Evolutionary conservation across 2,797 vertebrate species (phyloP).

Genomic region (Masticophis lateralis): DNA sequence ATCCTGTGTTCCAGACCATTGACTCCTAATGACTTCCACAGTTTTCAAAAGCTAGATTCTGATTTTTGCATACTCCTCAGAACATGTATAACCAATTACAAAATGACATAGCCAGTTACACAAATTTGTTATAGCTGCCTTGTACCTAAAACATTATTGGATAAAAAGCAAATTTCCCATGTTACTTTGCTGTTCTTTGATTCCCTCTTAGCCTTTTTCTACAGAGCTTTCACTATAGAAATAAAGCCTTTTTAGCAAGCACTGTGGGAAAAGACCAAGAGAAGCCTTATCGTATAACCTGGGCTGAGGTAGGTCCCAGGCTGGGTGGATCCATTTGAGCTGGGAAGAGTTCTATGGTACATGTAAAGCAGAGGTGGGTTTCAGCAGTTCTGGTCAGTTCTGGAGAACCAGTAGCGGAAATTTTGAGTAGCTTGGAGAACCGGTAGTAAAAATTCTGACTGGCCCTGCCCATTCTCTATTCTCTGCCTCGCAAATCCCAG

Average conservation of each 20-base stretch:
- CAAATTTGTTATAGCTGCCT: not conserved
- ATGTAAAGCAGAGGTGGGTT: not conserved
- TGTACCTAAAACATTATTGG: not conserved
- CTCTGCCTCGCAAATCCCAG: too few relatives aligned
- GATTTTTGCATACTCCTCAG: not conserved
- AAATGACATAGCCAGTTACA: not conserved
- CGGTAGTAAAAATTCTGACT: too few relatives aligned
- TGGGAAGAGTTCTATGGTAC: not conserved
- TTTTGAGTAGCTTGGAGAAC: too few relatives aligned
- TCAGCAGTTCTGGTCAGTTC: too few relatives aligned
- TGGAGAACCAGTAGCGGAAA: too few relatives aligned
- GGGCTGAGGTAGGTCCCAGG: not conserved
- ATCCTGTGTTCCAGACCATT: not conserved
- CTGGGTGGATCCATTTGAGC: not conserved
- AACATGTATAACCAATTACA: not conserved
- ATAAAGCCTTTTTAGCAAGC: not conserved
- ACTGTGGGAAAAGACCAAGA: not conserved
- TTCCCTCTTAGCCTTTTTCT: not conserved
- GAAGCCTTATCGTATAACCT: not conserved
- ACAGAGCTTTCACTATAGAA: not conserved
- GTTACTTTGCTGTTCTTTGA: not conserved
- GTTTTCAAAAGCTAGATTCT: not conserved
- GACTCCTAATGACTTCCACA: not conserved
- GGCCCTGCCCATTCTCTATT: too few relatives aligned
- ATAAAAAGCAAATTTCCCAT: not conserved